phyloP scores from a whole-genome alignment of 2,888 invertebrate species.

The Litoditis marina region DNA sequence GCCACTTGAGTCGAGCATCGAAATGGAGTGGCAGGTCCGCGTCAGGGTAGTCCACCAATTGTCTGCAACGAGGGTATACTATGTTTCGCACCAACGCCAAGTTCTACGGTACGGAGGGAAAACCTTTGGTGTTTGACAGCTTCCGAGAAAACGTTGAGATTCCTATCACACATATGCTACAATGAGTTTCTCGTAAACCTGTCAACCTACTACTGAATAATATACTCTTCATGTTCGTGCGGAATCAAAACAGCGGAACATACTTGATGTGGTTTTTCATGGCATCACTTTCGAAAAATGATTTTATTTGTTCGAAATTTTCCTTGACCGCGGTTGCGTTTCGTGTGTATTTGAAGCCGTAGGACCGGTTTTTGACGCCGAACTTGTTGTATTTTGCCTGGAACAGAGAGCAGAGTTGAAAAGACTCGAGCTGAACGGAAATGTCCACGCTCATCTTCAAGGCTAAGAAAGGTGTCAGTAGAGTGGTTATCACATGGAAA shows the following conservation, averaged over 20 bases:
- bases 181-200: too few species aligned
- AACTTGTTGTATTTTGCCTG: slow-evolving; percentile 57
- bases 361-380: slow-evolving; percentile 46
- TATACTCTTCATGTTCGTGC: too few species aligned
- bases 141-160: not conserved
- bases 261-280: slow-evolving; percentile 56
- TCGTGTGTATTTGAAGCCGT: slow-evolving; percentile 50
- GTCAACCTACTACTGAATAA: too few species aligned
- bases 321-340: slow-evolving; percentile 58
- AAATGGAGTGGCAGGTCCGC: slow-evolving; percentile 49
- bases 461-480: too few species aligned
- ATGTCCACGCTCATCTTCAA: too few species aligned
- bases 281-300: slow-evolving; percentile 52
- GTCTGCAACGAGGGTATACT: slow-evolving; percentile 40
- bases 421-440: too few species aligned
- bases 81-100: too few species aligned
- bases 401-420: not conserved
- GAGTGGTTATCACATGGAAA: too few species aligned
- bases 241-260: too few species aligned
- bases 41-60: slow-evolving; percentile 46
- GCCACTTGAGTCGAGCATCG: slow-evolving; percentile 59
- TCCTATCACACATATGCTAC: not conserved
- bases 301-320: slow-evolving; percentile 50
- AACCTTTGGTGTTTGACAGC: not conserved
- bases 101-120: too few species aligned